Evolutionary conservation across 2,113 vertebrate species (phyloP).

Genomic region (Chaetorhynchus papuensis): DNA sequence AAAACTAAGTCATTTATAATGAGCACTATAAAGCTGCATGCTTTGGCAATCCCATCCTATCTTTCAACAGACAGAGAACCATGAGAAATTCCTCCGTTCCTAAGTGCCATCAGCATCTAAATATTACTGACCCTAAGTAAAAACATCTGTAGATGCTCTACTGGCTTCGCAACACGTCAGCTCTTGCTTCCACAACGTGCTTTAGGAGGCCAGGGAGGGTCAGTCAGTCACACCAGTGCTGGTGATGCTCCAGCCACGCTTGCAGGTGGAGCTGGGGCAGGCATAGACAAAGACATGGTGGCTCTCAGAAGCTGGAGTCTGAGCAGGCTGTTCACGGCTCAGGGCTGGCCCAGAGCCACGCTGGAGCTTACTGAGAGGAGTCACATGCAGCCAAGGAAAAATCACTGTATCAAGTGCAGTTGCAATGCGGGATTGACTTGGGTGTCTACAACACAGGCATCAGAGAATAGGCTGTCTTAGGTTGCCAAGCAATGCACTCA

Average conservation of each 20-base stretch:
- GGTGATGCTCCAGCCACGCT: neutral
- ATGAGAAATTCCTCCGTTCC: neutral
- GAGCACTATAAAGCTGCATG: neutral
- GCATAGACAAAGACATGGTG: neutral
- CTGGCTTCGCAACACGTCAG: neutral
- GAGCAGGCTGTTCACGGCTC: rapidly evolving
- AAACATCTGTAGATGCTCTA: neutral
- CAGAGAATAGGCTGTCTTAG: neutral
- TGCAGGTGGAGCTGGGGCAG: neutral
- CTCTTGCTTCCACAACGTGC: rapidly evolving
- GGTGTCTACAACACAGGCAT: neutral
- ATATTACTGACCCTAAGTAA: neutral
- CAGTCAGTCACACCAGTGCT: rapidly evolving
- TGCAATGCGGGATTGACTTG: neutral
- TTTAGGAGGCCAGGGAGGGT: neutral
- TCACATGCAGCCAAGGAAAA: neutral
- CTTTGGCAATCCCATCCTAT: neutral
- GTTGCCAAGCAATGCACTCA: neutral
- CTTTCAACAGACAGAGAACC: neutral
- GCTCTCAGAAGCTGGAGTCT: neutral
- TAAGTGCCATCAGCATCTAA: neutral
- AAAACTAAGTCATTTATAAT: neutral
- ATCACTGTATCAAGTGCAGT: neutral
- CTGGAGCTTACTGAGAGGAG: neutral
- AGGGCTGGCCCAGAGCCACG: neutral